Evolutionary conservation across 2,888 invertebrate species (phyloP).

Genomic region (Drosophila mayaguana): DNA sequence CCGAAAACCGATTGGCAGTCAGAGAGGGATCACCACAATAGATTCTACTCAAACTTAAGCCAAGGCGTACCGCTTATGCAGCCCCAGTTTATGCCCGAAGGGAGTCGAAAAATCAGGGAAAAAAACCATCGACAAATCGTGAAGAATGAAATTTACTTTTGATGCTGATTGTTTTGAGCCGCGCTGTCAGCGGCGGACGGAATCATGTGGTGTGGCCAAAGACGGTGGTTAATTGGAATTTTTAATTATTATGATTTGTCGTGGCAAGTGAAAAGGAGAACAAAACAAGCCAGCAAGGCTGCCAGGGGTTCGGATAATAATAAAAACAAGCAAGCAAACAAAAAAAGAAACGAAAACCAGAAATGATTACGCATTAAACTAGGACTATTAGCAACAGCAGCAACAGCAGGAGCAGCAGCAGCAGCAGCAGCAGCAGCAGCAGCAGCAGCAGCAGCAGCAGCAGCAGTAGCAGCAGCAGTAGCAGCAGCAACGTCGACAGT

Average conservation of each 20-base stretch:
- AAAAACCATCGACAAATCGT: neutral
- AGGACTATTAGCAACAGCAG: conserved; percentile 35
- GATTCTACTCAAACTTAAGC: neutral
- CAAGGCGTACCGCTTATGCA: neutral
- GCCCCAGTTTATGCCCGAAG: conserved; percentile 3
- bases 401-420: neutral
- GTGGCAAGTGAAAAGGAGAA: conserved; percentile 40
- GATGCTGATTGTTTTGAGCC: conserved; percentile 26
- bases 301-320: neutral
- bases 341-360: neutral
- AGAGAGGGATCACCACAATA: neutral
- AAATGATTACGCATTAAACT: conserved; percentile 62
- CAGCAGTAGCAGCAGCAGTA: neutral
- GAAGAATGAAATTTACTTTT: conserved; percentile 52
- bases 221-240: conserved; percentile 73
- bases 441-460: neutral
- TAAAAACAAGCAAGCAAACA: neutral
- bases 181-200: neutral
- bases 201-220: conserved; percentile 29
- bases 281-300: conserved; percentile 25
- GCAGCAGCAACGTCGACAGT: conserved; percentile 2
- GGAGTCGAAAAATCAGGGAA: neutral
- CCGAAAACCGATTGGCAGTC: neutral
- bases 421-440: neutral
- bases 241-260: conserved; percentile 80